Evolutionary conservation across 2,888 invertebrate species (phyloP).

Genomic region (Tyria jacobaeae): DNA sequence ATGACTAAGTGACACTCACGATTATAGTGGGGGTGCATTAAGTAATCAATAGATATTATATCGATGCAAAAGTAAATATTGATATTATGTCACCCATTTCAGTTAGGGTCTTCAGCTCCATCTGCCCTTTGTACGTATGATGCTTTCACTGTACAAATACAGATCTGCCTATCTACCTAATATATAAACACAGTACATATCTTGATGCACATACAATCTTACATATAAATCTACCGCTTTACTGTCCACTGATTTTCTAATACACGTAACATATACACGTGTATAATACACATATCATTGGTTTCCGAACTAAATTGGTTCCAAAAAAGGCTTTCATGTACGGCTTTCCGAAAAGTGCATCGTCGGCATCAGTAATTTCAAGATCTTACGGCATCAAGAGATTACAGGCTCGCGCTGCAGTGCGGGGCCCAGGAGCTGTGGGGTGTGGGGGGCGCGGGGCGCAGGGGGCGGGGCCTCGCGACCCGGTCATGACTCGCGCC

Average conservation of each 20-base stretch:
- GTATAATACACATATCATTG: too few species aligned
- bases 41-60: background rate
- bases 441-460: slow-evolving; percentile 29
- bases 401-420: slow-evolving; percentile 75
- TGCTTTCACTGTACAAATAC: too few species aligned
- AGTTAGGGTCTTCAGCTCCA: too few species aligned
- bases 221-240: slow-evolving; percentile 8
- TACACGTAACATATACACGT: slow-evolving; percentile 25
- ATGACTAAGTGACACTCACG: background rate
- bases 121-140: too few species aligned
- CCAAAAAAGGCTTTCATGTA: slow-evolving; percentile 39
- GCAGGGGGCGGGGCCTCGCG: slow-evolving; percentile 63
- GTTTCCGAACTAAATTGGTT: slow-evolving; percentile 19
- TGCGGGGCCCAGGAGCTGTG: slow-evolving; percentile 67
- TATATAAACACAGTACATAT: background rate
- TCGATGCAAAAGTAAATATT: background rate
- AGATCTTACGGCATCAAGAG: slow-evolving; percentile 82
- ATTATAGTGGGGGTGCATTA: background rate
- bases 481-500: slow-evolving; percentile 76
- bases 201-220: slow-evolving; percentile 10
- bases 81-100: background rate
- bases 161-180: too few species aligned
- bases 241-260: slow-evolving; percentile 8
- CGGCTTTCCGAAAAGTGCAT: slow-evolving; percentile 69
- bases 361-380: slow-evolving; percentile 75